Base-by-base conservation (phyloP, 2,888 invertebrate genomes). In the Clitarchus hookeri region DNA sequence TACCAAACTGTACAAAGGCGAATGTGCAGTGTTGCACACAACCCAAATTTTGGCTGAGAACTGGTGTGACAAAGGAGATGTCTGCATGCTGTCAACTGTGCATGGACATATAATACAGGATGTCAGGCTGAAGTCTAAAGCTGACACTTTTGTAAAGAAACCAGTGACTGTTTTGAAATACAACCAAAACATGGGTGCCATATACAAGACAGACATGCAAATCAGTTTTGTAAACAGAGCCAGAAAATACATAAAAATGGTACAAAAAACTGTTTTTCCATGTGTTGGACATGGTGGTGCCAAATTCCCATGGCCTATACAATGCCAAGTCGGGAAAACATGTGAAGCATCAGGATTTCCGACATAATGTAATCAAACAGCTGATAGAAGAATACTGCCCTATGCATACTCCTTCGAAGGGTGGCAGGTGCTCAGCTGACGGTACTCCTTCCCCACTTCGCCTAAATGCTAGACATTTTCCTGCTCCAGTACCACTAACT, bases 161-260 rank as follows among this genome's bases (percentile, higher is more conserved):
- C 80, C 80, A 80, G 19, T 25, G 19, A 36, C 80, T 8, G 80
- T 80, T 2, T 19, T 80, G 27, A 26, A 80, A 44, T 80, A 80
- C 80, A 80, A 80, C 80, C 27, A 80, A 27, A 25, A 80, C 27
- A 80, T 80, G 80, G 80, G 80, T 16, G 36, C 44, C 11, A 26
- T 80, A 36, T 25, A 80, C 80, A 80, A 80, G 26, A 44, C 80
- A 36, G 80, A 80, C 44, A 80, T 80, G 80, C 78, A 78, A 78
- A 80, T 80, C 13, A 80, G 80, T 80, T 80, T 80, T 80, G 27
- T 27, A 1, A 26, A 80, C 27, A 80, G 26, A 19, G 23, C 80
- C 80, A 80, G 26, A 27, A 80, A 80, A 44, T 80, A 25, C 12
- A 19, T 80, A 27, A 26, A 80, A 26, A 25, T 12, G n/a, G 80